phyloP scores from a whole-genome alignment of 2,113 vertebrate species.

The Calidris pugnax region DNA sequence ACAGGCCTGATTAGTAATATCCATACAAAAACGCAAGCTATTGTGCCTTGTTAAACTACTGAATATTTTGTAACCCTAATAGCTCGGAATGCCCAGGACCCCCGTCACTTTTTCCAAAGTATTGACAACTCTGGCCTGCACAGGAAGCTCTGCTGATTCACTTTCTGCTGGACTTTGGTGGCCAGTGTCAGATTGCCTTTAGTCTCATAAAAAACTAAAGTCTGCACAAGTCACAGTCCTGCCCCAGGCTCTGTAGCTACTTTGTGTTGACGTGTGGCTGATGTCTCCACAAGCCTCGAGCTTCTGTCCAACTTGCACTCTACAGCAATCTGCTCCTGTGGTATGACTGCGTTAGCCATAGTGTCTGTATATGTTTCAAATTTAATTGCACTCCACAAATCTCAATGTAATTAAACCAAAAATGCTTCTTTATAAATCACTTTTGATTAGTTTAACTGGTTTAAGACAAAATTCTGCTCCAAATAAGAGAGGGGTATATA shows the following conservation, averaged over 20 bases:
- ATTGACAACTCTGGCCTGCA: neutral
- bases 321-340: neutral
- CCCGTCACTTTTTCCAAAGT: neutral
- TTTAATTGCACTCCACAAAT: conserved; percentile 42
- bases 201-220: neutral
- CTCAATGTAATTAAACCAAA: conserved; percentile 28
- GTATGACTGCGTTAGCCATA: neutral
- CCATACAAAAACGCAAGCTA: neutral
- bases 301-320: neutral
- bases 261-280: neutral
- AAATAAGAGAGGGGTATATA: neutral
- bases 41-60: neutral
- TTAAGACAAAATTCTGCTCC: conserved; percentile 18
- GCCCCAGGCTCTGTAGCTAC: neutral
- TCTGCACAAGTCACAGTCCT: neutral
- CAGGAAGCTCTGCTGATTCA: neutral
- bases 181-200: neutral
- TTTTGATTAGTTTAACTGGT: conserved; percentile 4
- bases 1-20: neutral
- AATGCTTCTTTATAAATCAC: conserved; percentile 23
- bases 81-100: neutral
- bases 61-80: neutral
- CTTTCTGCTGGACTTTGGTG: neutral
- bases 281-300: neutral
- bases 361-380: conserved; percentile 8